These are phyloP conservation scores for Achroia grisella DNA, from an alignment of 1,140 invertebrate genomes.

Conservation along the genomic window DNA sequence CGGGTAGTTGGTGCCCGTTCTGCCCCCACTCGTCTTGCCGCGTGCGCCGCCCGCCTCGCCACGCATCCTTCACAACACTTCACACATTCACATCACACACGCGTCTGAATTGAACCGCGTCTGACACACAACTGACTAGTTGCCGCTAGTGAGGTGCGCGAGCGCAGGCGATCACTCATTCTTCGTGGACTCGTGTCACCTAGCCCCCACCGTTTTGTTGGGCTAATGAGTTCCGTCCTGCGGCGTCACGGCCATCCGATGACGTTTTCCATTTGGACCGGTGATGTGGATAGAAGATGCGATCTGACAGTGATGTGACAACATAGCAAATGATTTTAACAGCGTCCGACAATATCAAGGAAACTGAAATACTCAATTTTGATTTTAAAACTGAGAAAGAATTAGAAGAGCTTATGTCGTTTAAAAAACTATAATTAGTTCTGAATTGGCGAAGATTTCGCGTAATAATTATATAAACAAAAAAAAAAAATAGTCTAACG, in stretches of 20 bases:
- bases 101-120: constrained; percentile 59
- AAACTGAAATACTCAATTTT: no score
- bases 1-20: constrained; percentile 75
- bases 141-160: constrained; percentile 41
- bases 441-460: no score
- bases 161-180: constrained; percentile 58
- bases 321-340: no score
- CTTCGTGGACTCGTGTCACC: constrained; percentile 54
- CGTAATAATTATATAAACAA: no score
- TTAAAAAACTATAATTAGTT: no score
- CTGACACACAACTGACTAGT: constrained; percentile 48
- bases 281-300: no score
- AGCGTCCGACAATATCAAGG: no score
- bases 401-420: no score
- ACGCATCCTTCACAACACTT: constrained; percentile 56
- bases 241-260: constrained; percentile 63
- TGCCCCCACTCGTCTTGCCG: constrained; percentile 47
- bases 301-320: no score
- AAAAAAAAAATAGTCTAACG: no score
- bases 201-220: constrained; percentile 20
- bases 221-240: constrained; percentile 7
- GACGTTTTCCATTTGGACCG: constrained; percentile 98
- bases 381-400: no score
- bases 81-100: constrained; percentile 35
- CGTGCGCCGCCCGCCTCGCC: constrained; percentile 60